Conservation (phyloP, 2,797 vertebrate species). For the Brotula barbata region DNA sequence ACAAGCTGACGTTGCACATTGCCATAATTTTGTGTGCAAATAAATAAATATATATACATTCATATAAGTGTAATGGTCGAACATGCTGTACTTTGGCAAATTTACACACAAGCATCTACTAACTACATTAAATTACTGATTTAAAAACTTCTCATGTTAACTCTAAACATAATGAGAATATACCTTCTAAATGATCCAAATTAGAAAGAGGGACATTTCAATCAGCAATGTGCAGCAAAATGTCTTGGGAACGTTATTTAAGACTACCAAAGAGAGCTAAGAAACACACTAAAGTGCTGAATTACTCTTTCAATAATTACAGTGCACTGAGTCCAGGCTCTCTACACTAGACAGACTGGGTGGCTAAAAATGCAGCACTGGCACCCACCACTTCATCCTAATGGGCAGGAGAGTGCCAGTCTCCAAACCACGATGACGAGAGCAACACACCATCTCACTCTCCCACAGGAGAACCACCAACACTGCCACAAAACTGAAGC, state of each 20-base stretch:
- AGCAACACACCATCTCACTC: constrained; percentile 17
- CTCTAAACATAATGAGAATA: too few relatives aligned
- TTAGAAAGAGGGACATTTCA: background rate
- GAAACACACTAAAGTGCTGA: constrained; percentile 60
- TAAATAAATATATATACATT: too few relatives aligned
- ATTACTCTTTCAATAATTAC: constrained; percentile 63
- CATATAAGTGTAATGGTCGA: background rate
- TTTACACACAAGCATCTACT: too few relatives aligned
- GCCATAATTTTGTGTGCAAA: too few relatives aligned
- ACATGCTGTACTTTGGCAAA: background rate
- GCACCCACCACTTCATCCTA: constrained; percentile 58
- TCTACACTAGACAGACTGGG: constrained; percentile 53
- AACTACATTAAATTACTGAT: too few relatives aligned
- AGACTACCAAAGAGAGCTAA: constrained; percentile 34
- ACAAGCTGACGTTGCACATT: too few relatives aligned
- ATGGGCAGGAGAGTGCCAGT: constrained; percentile 51
- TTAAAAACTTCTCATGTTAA: too few relatives aligned
- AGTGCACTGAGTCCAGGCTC: constrained; percentile 41
- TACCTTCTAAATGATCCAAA: too few relatives aligned
- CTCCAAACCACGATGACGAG: constrained; percentile 56
- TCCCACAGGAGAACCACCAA: constrained; percentile 15
- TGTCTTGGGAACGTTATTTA: constrained; percentile 7
- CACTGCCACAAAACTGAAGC: background rate
- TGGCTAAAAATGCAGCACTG: constrained; percentile 58
- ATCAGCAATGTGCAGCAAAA: background rate